phyloP scores from a whole-genome alignment of 2,113 vertebrate genomes.

The Antechinus stuartii region DNA sequence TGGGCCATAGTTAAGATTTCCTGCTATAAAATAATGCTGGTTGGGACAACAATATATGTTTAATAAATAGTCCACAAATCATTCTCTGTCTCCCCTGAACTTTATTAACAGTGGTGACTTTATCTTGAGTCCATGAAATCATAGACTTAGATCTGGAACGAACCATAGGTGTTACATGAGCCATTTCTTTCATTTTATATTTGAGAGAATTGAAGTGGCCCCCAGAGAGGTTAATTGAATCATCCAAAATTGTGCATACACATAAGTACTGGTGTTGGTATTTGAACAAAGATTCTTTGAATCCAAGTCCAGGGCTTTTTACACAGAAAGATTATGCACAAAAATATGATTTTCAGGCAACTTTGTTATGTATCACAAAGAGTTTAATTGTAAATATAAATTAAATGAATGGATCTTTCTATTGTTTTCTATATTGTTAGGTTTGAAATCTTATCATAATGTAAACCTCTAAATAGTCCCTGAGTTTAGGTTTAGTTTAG shows the following conservation, averaged over 20 bases:
- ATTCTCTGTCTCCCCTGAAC: background rate
- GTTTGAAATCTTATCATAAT: conserved; percentile 46
- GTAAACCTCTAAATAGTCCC: conserved; percentile 54
- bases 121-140: conserved; percentile 19
- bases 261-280: background rate
- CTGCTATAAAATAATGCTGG: background rate
- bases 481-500: conserved; percentile 43
- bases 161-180: background rate
- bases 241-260: background rate
- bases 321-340: background rate
- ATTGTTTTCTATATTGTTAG: conserved; percentile 40
- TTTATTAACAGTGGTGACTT: conserved; percentile 22
- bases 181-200: background rate
- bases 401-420: conserved; percentile 42
- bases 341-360: conserved; percentile 24
- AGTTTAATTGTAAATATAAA: conserved; percentile 51
- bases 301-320: background rate
- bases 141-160: background rate
- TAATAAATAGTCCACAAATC: conserved; percentile 8
- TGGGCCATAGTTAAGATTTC: background rate
- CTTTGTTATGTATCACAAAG: conserved; percentile 29
- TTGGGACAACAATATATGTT: conserved; percentile 18
- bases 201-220: background rate
- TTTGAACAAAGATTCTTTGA: background rate
- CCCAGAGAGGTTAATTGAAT: background rate